Percentiles rank a stretch among this genome's conserved stretches.
These are phyloP conservation scores for Drosophila asahinai DNA, from an alignment of 1,140 invertebrate genomes.

Conservation along the genomic window DNA sequence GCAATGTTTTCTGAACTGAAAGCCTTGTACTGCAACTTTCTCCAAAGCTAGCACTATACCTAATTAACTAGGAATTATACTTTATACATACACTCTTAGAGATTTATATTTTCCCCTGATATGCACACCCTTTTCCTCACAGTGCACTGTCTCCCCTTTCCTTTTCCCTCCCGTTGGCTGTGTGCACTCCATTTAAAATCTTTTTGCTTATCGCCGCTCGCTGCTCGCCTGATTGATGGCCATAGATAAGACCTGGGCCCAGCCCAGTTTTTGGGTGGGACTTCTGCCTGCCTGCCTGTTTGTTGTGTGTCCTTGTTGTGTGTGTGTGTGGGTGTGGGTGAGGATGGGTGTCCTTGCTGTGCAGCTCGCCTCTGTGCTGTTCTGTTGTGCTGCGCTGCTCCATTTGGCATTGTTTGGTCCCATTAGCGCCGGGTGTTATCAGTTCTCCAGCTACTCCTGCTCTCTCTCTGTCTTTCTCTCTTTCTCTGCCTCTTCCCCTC, in stretches of 20 bases:
- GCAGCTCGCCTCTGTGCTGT: constrained; percentile 36
- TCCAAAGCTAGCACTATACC: too few species aligned
- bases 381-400: constrained; percentile 64
- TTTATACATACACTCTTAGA: too few species aligned
- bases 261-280: constrained; percentile 58
- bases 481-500: constrained; percentile 4
- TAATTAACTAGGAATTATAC: too few species aligned
- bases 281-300: constrained; percentile 7
- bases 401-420: constrained; percentile 84
- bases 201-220: constrained; percentile 84
- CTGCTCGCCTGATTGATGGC: constrained; percentile 85
- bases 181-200: constrained; percentile 84
- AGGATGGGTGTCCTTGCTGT: constrained; percentile 28
- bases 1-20: neutral
- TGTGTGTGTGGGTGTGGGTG: constrained; percentile 5
- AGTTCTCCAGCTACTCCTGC: constrained; percentile 66
- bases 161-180: constrained; percentile 16
- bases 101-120: too few species aligned
- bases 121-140: neutral
- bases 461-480: constrained; percentile 32
- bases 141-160: constrained; percentile 16
- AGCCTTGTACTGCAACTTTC: too few species aligned
- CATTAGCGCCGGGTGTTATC: constrained; percentile 85
- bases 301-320: constrained; percentile 50
- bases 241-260: constrained; percentile 81